A percentile compares a stretch with the other conserved stretches of the same genome.
phyloP scores from a whole-genome alignment of 1,140 invertebrate species.

The Macrobrachium rosenbergii region DNA sequence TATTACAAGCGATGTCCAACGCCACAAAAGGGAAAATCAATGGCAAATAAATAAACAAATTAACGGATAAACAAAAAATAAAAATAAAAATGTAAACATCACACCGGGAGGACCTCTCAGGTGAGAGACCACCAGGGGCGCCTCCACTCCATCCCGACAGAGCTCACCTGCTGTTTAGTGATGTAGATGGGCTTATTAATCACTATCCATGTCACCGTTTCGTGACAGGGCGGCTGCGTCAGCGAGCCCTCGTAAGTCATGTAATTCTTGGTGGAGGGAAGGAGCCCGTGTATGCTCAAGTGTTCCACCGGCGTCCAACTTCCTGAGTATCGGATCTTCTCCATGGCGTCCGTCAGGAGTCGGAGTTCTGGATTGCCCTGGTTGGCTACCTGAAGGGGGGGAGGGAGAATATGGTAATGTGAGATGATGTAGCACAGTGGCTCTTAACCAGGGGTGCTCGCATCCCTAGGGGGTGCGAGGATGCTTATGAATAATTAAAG shows the following conservation, averaged over 20 bases:
- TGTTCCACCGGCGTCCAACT: constrained; percentile 75
- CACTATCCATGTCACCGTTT: constrained; percentile 95
- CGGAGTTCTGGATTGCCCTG: constrained; percentile 47
- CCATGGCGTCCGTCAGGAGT: constrained; percentile 56
- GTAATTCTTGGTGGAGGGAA: constrained; percentile 94
- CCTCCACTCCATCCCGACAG: too few species aligned
- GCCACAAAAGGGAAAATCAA: too few species aligned
- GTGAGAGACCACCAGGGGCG: too few species aligned
- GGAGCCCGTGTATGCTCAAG: constrained; percentile 84
- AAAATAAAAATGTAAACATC: background rate
- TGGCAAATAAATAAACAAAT: too few species aligned
- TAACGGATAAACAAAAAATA: background rate
- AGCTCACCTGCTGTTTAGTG: constrained; percentile 89
- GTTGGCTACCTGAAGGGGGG: constrained; percentile 36
- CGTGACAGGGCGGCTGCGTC: constrained; percentile 93
- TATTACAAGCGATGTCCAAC: too few species aligned
- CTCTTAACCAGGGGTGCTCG: too few species aligned
- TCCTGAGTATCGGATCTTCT: constrained; percentile 56
- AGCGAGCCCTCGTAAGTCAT: constrained; percentile 98
- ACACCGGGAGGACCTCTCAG: background rate
- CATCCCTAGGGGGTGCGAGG: too few species aligned
- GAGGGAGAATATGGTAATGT: background rate
- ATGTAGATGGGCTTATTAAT: constrained; percentile 97
- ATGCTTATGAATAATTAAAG: too few species aligned
- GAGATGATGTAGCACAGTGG: background rate